Evolutionary conservation across 2,888 invertebrate genomes (phyloP), one percentile per base, ranked within the genome.

Genomic region (Eristalis intricaria): DNA sequence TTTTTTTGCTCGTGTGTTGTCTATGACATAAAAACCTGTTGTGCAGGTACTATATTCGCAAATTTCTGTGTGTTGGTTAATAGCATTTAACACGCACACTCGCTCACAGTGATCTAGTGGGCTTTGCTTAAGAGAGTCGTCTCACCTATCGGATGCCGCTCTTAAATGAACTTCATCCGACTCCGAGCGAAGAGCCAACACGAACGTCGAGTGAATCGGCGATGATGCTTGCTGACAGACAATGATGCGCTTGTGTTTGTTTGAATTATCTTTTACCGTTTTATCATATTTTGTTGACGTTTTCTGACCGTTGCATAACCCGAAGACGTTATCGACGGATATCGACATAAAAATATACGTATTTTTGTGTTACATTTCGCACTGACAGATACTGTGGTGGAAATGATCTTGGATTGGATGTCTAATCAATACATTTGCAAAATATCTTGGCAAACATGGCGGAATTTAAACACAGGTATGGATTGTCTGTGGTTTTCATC

Each of bases 1-100:
- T n/a, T 68, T 74, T 56, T 83, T 65, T 32, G 13, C 15, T 68
- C 40, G 10, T 50, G 10, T 58, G 22, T 60, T 81, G 69, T 86
- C 83, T 86, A 82, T 86, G 82, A 82, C 86, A 84, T 84, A 84
- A 84, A 87, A 87, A 87, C 87, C 75, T 64, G 87, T 84, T 84
- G 61, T 60, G 58, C 79, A 23, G 61, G 84, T 71, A 50, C 50
- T 50, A 83, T 71, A 68, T 69, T 63, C 13, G 26, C 71, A 32
- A 19, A 50, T 38, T 2, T 15, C 70, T 66, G 35, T 68, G 50
- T 60, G 56, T 66, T 11, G 32, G 38, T 78, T 71, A 63, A 70
- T 76, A 15, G 10, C 60, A 11, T 32, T 60, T 13, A 23, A 3
- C 19, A 8, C 50, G 19, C 50, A 8, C 13, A 38, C 13, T 5